A percentile compares a stretch with the other conserved stretches of the same genome.
These are phyloP conservation scores for Sphyrna mokarran DNA, from an alignment of 2,113 vertebrate genomes.

Conservation along the genomic window DNA sequence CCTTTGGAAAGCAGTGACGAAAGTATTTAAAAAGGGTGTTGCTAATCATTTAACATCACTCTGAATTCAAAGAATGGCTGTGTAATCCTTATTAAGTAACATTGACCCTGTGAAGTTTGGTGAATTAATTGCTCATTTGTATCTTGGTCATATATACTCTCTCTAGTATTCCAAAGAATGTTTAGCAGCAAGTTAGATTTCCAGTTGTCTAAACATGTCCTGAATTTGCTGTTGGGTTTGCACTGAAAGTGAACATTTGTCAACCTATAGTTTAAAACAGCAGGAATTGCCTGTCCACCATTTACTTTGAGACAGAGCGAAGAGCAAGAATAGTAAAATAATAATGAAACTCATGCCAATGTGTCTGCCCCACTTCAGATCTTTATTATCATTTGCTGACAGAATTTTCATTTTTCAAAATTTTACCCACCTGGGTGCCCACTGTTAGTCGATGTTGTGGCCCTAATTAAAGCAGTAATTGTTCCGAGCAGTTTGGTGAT, in stretches of 20 bases:
- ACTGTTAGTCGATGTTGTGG: neutral
- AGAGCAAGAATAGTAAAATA: neutral
- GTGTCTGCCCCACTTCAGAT: neutral
- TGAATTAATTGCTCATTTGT: neutral
- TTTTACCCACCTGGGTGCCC: neutral
- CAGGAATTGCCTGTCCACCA: neutral
- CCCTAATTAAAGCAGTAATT: slow-evolving; percentile 28
- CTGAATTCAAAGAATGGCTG: neutral
- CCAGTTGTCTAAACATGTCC: neutral
- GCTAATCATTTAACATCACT: neutral
- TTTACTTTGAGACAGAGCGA: neutral
- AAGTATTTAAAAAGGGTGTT: neutral
- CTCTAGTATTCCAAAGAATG: neutral
- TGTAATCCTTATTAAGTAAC: neutral
- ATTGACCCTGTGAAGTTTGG: neutral
- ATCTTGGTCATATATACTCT: neutral
- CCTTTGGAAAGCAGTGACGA: neutral
- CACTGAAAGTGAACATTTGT: neutral
- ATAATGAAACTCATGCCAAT: neutral
- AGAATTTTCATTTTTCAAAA: slow-evolving; percentile 19
- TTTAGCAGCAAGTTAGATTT: neutral
- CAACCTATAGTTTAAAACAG: neutral
- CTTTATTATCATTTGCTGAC: neutral
- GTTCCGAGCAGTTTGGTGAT: slow-evolving; percentile 13
- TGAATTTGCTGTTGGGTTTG: neutral